A percentile compares a stretch with the other conserved stretches of the same genome.
phyloP scores from a whole-genome alignment of 1,140 invertebrate species.

The Tetragnatha versicolor region DNA sequence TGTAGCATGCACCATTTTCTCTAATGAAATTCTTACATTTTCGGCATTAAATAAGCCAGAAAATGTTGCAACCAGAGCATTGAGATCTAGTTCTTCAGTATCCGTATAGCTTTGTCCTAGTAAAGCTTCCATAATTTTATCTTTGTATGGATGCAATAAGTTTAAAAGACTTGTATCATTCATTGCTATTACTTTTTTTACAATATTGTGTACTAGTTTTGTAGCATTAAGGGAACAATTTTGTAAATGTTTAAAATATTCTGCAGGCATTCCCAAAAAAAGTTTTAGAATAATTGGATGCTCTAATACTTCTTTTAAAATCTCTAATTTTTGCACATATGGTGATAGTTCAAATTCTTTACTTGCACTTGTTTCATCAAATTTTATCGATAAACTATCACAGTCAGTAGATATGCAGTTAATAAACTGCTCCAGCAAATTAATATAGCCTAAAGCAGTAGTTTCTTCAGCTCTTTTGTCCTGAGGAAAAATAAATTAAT shows the following conservation, averaged over 20 bases:
- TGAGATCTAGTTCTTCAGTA: not conserved
- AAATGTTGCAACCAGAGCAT: slow-evolving; percentile 11
- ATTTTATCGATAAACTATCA: no score
- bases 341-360: no score
- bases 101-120: not conserved
- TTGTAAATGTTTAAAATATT: not conserved
- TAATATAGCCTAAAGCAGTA: not conserved
- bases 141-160: slow-evolving; percentile 3
- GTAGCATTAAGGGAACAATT: not conserved
- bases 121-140: slow-evolving; percentile 13
- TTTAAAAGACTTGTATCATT: not conserved
- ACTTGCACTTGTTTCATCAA: no score
- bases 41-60: not conserved
- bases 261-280: not conserved
- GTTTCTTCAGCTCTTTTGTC: not conserved
- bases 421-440: no score
- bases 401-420: no score
- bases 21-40: not conserved
- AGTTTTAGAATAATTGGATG: slow-evolving; percentile 30
- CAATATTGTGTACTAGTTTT: slow-evolving; percentile 5
- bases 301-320: slow-evolving; percentile 9
- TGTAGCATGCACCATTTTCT: not conserved
- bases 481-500: no score
- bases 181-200: not conserved
- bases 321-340: no score